Evolutionary conservation across 2,113 vertebrate genomes (phyloP).

Genomic region (Atrichornis clamosus): DNA sequence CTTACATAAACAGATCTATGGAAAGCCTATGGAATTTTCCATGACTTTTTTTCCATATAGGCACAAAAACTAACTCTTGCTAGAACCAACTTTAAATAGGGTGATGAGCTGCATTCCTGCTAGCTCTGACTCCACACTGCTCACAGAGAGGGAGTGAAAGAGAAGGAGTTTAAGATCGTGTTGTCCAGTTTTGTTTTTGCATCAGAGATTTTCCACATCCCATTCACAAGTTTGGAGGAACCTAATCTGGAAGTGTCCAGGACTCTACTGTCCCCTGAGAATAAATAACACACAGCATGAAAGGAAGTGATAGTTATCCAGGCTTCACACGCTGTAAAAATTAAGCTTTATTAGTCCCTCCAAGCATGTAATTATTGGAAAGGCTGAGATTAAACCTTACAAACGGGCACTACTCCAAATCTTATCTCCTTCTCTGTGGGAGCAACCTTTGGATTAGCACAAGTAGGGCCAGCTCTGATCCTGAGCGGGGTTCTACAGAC

Average conservation of each 20-base stretch:
- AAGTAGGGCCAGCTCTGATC: not conserved
- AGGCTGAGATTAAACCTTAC: not conserved
- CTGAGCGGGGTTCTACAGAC: not conserved
- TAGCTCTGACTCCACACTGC: not conserved
- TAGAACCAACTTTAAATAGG: not conserved
- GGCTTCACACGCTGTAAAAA: not conserved
- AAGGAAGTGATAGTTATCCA: not conserved
- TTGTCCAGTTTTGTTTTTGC: not conserved
- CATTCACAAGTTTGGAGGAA: not conserved
- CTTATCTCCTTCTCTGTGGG: not conserved
- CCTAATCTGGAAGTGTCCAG: not conserved
- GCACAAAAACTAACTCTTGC: not conserved
- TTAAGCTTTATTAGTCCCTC: not conserved
- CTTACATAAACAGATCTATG: not conserved
- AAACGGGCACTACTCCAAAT: not conserved
- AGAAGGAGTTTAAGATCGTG: not conserved
- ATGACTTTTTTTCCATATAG: not conserved
- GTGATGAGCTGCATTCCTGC: not conserved
- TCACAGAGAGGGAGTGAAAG: not conserved
- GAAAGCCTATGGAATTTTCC: not conserved
- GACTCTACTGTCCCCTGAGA: not conserved
- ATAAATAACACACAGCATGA: not conserved
- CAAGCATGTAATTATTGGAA: not conserved
- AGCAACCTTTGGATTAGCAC: not conserved
- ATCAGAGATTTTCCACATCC: not conserved